Base-by-base conservation (phyloP, 2,113 vertebrate genomes). In the Prolemur simus region DNA sequence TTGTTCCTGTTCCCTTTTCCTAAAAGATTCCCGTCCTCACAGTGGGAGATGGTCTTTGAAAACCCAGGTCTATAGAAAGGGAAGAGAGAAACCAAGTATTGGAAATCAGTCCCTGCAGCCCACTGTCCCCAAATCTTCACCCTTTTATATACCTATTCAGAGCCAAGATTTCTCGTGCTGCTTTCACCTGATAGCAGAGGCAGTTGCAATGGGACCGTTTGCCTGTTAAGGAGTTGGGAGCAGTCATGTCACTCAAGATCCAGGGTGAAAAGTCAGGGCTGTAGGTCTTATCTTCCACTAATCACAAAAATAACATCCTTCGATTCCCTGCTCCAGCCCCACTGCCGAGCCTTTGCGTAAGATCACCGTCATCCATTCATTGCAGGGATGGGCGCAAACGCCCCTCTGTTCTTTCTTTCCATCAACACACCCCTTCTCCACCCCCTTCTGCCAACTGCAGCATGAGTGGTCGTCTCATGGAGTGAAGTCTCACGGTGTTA, bases 301-400 rank as follows among this genome's bases (percentile, higher is more conserved):
- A n/a, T 74, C 68, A 56, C 13, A 42, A 42, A 83, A 20, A 15
- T 2, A 1, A 1, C 32, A 23, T 3, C 6, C 2, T 2, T n/a
- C 17, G 17, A 29, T 52, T 37, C 15, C 7, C 78, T 29, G 27
- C 32, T 14, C 9, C 10, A 0, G 56, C 29, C 34, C 68, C 9
- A 20, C 23, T 8, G 15, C 5, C 0, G 32, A 23, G 34, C 9
- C 17, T 47, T 32, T 4, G 68, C 54, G 54, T 17, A 47, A 39
- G 12, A 39, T 49, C 25, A 7, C 7, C 17, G 45, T 39, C 11
- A 21, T 45, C 25, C 12, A 6, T 18, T 6, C 12, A 63, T 71
- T 34, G 13, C 25, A 0, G 6, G n/a, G 47, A 13, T 1, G 13
- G 73, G 13, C 5, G 0, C 6, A 10, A 21, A 37, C 37, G 63